A percentile compares a stretch with the other conserved stretches of the same genome.
Evolutionary conservation across 2,113 vertebrate genomes (phyloP).

Genomic region (Climacteris rufus): DNA sequence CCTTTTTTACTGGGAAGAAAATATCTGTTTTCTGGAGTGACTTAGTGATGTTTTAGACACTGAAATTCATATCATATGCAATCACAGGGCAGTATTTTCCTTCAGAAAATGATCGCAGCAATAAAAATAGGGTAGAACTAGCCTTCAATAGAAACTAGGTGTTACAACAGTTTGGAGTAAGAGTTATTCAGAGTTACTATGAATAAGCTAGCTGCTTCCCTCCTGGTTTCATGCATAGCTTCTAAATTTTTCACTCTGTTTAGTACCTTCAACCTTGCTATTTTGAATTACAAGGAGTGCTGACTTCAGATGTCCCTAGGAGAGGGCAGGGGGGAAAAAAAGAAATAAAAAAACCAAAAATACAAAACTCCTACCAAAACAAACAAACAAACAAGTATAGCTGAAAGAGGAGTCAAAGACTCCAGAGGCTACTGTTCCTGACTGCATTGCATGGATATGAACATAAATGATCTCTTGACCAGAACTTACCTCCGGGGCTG

Average conservation of each 20-base stretch:
- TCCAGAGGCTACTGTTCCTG: neutral
- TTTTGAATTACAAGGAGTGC: neutral
- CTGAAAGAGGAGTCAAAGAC: neutral
- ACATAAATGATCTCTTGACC: neutral
- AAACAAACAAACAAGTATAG: neutral
- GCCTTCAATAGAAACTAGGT: neutral
- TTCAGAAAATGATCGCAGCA: neutral
- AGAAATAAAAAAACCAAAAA: rapidly evolving
- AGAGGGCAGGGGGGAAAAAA: neutral
- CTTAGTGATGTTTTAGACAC: neutral
- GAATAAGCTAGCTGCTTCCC: neutral
- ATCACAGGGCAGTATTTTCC: neutral
- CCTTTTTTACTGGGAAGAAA: neutral
- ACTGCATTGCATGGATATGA: neutral
- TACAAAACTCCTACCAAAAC: neutral
- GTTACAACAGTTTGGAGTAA: neutral
- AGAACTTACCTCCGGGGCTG: neutral
- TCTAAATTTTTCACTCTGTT: neutral
- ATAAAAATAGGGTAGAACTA: neutral
- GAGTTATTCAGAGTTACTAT: neutral
- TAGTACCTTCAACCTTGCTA: neutral
- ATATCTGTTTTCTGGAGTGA: neutral
- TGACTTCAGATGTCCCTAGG: neutral
- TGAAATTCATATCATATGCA: neutral
- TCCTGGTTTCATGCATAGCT: neutral